Evolutionary conservation across 2,888 invertebrate species (phyloP).

Genomic region (Drosophila greeni): DNA sequence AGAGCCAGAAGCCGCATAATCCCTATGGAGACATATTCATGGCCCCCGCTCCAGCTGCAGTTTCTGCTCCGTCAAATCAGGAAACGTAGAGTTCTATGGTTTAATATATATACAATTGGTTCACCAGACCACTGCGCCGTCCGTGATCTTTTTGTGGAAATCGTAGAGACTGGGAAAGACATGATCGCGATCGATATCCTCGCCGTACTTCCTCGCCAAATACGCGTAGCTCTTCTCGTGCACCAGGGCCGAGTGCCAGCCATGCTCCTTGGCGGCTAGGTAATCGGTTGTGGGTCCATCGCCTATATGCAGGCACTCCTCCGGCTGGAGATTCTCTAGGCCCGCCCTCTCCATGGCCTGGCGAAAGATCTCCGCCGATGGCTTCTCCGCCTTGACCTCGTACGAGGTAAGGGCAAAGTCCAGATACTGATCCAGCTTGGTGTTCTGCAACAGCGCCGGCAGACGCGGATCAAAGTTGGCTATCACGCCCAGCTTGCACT

Average conservation of each 20-base stretch:
- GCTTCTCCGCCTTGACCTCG: conserved; percentile 86
- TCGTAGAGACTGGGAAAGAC: conserved; percentile 80
- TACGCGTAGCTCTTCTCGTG: conserved; percentile 77
- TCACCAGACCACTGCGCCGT: conserved; percentile 75
- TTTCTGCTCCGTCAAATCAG: not conserved
- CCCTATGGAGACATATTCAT: conserved; percentile 82
- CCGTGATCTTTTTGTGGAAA: conserved; percentile 78
- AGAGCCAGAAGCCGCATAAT: conserved; percentile 82
- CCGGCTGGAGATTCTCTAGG: conserved; percentile 79
- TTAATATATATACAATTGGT: conserved; percentile 16
- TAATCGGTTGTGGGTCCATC: conserved; percentile 89
- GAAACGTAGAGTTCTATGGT: conserved; percentile 11
- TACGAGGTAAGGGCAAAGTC: conserved; percentile 90
- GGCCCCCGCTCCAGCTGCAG: conserved; percentile 27
- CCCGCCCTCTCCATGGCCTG: conserved; percentile 81
- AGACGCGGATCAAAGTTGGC: conserved; percentile 94
- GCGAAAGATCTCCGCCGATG: conserved; percentile 85
- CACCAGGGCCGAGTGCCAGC: conserved; percentile 85
- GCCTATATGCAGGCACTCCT: conserved; percentile 89
- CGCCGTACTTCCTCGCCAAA: conserved; percentile 78
- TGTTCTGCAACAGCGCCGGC: conserved; percentile 83
- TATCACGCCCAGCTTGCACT: conserved; percentile 84
- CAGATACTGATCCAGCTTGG: conserved; percentile 85
- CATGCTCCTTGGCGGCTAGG: conserved; percentile 85
- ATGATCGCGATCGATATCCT: conserved; percentile 77